A percentile compares a stretch with the other conserved stretches of the same genome.
These are phyloP conservation scores for Aphidius colemani DNA, from an alignment of 2,888 invertebrate species.

Conservation along the genomic window DNA sequence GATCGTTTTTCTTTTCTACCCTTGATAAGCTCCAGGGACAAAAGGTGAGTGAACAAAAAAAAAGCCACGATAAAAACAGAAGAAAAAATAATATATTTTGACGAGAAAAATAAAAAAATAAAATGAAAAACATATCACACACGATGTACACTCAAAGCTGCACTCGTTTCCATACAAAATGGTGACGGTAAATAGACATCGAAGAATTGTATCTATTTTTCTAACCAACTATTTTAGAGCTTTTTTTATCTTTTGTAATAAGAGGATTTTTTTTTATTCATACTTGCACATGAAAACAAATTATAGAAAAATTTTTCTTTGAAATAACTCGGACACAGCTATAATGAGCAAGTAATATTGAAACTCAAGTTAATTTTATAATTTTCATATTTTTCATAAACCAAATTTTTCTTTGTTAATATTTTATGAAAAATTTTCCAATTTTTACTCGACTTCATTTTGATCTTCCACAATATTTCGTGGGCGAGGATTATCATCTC, in stretches of 20 bases:
- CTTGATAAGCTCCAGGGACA: constrained; percentile 30
- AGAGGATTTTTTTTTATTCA: background rate
- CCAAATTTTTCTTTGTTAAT: background rate
- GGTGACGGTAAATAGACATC: constrained; percentile 55
- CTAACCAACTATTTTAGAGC: constrained; percentile 33
- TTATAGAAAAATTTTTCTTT: no score
- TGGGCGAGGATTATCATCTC: constrained; percentile 54
- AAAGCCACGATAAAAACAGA: constrained; percentile 18
- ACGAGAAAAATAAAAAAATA: background rate
- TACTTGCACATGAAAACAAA: no score
- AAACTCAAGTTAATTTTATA: background rate
- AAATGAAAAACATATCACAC: constrained; percentile 26
- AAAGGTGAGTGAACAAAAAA: constrained; percentile 8
- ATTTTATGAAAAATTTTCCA: constrained; percentile 17
- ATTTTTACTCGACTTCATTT: constrained; percentile 43
- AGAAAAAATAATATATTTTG: constrained; percentile 38
- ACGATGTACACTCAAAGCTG: constrained; percentile 47
- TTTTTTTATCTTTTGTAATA: constrained; percentile 1
- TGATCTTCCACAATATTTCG: constrained; percentile 53
- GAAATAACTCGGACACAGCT: background rate
- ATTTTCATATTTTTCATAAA: background rate
- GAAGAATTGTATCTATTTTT: constrained; percentile 55
- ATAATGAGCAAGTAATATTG: background rate
- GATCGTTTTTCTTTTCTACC: constrained; percentile 34
- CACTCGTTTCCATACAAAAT: constrained; percentile 53